Conservation (phyloP, 2,797 vertebrate genomes). For the Podarcis lilfordi region DNA sequence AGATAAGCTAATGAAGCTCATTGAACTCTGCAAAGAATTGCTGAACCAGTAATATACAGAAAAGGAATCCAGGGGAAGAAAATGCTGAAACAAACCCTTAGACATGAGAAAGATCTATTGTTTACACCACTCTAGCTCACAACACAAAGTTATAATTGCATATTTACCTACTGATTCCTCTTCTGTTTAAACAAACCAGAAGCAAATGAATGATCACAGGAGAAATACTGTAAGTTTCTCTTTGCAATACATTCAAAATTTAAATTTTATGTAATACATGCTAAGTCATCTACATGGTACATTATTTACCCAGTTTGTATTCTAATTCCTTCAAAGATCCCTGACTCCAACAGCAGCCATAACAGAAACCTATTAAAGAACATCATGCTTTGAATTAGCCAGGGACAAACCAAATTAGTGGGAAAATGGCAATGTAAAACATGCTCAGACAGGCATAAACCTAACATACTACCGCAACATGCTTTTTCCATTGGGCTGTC, state of each 20-base stretch:
- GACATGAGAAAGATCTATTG: slow-evolving; percentile 64
- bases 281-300: slow-evolving; percentile 59
- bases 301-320: slow-evolving; percentile 52
- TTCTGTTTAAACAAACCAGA: slow-evolving; percentile 23
- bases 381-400: slow-evolving; percentile 48
- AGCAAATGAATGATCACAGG: slow-evolving; percentile 44
- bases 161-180: slow-evolving; percentile 42
- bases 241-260: slow-evolving; percentile 58
- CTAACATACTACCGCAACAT: background rate
- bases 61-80: slow-evolving; percentile 48
- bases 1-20: slow-evolving; percentile 77
- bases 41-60: slow-evolving; percentile 64
- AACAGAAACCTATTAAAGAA: slow-evolving; percentile 55
- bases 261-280: slow-evolving; percentile 37
- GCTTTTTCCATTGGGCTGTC: background rate
- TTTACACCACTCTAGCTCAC: slow-evolving; percentile 5
- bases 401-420: slow-evolving; percentile 51
- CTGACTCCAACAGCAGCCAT: slow-evolving; percentile 29
- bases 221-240: slow-evolving; percentile 5
- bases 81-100: slow-evolving; percentile 33
- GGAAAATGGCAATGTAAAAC: slow-evolving; percentile 33
- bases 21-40: slow-evolving; percentile 75
- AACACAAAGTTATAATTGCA: slow-evolving; percentile 22
- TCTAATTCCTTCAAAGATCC: slow-evolving; percentile 47
- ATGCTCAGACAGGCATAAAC: background rate